Evolutionary conservation across 2,113 vertebrate genomes (phyloP), one percentile per base, ranked within the genome.

Genomic region (Anas platyrhynchos): DNA sequence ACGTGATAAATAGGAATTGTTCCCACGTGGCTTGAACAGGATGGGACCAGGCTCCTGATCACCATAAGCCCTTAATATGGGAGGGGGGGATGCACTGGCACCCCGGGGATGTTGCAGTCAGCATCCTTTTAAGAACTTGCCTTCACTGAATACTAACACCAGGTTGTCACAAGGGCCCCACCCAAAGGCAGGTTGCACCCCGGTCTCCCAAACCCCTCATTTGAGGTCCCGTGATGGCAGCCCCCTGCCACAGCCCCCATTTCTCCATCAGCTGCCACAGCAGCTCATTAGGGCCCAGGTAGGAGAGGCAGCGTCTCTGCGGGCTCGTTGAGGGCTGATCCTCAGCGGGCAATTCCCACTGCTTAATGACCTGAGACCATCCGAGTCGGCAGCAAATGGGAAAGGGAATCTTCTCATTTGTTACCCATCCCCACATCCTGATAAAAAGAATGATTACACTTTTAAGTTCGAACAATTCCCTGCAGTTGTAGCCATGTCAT

Each of bases 381-480:
- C 48, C 25, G 0, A 90, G 90, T 67, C 25, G 1, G 58, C 92
- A 85, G 95, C 67, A 93, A 97, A 96, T 44, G 75, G 94, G 78
- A 89, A 92, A 77, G 75, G 90, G 84, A 95, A 93, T 91, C 89
- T 94, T 94, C 89, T 93, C 90, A 78, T 95, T 94, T 95, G 83
- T 89, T 96, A 93, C 92, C 88, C 91, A 91, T 82, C 96, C 83
- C 89, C 91, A 95, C 78, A 88, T 43, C 93, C 87, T 21, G 85
- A 97, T 94, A 96, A 90, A 93, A 94, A 95, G 91, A 94, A 96
- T 84, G 66, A 96, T 96, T 92, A 95, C 95, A 96, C 89, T 96
- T 95, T 94, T 91, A 96, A 96, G 96, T 97, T 92, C 34, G n/a
- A 97, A 97, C 96, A 96, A 97, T 96, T 97, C 94, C 95, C 95